Evolutionary conservation across 2,888 invertebrate genomes (phyloP).

Genomic region (Capitulum mitella): DNA sequence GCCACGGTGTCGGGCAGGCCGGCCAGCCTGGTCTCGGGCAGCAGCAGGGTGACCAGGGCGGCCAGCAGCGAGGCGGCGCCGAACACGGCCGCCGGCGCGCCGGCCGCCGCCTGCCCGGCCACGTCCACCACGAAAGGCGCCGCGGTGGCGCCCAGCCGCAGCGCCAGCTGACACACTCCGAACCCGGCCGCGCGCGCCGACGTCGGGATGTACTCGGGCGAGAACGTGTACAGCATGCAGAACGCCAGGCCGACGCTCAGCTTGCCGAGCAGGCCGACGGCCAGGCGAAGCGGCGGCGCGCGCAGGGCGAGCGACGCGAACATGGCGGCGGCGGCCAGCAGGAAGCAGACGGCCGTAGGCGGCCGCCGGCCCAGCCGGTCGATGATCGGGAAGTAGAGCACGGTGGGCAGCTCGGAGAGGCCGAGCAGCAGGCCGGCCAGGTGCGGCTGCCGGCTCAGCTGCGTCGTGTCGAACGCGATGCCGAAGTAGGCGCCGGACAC

Average conservation of each 20-base stretch:
- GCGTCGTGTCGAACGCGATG: slow-evolving; percentile 45
- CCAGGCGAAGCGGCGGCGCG: slow-evolving; percentile 33
- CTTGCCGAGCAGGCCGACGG: slow-evolving; percentile 39
- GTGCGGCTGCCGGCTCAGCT: slow-evolving; percentile 46
- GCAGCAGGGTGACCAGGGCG: not conserved
- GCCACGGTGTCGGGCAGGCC: not conserved
- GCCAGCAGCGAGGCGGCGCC: not conserved
- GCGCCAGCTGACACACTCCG: slow-evolving; percentile 30
- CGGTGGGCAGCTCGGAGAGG: slow-evolving; percentile 47
- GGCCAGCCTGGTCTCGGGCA: not conserved
- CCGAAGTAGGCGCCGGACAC: slow-evolving; percentile 45
- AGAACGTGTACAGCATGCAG: no score
- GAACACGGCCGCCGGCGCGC: not conserved
- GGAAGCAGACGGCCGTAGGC: slow-evolving; percentile 45
- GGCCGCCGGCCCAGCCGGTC: slow-evolving; percentile 45
- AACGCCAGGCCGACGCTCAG: no score
- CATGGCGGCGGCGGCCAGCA: slow-evolving; percentile 44
- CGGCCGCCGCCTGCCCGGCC: slow-evolving; percentile 25
- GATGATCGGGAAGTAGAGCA: slow-evolving; percentile 42
- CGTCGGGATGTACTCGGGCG: no score
- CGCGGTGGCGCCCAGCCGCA: slow-evolving; percentile 48
- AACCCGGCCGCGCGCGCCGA: slow-evolving; percentile 45
- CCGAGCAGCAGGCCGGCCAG: slow-evolving; percentile 47
- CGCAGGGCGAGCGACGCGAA: slow-evolving; percentile 43
- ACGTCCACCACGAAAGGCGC: slow-evolving; percentile 44